phyloP scores from a whole-genome alignment of 2,797 vertebrate genomes.

The Microchirus variegatus region DNA sequence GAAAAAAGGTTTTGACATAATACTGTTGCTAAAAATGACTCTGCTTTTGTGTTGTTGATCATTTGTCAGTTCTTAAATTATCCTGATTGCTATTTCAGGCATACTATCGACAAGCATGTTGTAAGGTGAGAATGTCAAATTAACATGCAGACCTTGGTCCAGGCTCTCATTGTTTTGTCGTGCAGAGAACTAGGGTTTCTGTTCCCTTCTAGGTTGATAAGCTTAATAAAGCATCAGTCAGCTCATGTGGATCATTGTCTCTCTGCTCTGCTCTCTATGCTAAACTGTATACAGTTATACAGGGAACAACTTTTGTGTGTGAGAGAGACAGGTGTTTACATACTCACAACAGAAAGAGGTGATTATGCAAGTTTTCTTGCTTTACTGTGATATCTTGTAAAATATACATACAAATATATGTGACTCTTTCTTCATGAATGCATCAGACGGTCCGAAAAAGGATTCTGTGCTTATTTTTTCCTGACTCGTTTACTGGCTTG shows the following conservation, averaged over 20 bases:
- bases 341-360: too few relatives aligned
- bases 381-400: too few relatives aligned
- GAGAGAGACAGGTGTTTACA: too few relatives aligned
- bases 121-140: conserved; percentile 33
- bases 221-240: conserved; percentile 52
- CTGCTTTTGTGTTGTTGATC: conserved; percentile 9
- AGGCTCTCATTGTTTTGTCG: conserved; percentile 7
- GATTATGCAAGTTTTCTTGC: too few relatives aligned
- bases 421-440: too few relatives aligned
- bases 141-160: too few relatives aligned
- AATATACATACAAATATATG: too few relatives aligned
- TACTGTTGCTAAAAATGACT: conserved; percentile 11
- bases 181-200: conserved; percentile 25
- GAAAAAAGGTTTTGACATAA: conserved; percentile 10
- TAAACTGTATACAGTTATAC: conserved; percentile 29
- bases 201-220: conserved; percentile 44
- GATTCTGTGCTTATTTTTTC: too few relatives aligned
- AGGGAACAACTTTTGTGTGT: not conserved
- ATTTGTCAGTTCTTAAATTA: conserved; percentile 29
- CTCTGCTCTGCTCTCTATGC: conserved; percentile 25
- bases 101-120: conserved; percentile 19
- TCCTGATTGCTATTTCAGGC: conserved; percentile 36
- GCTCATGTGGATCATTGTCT: conserved; percentile 38
- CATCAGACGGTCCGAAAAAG: too few relatives aligned
- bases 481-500: too few relatives aligned